phyloP scores from a whole-genome alignment of 2,113 vertebrate genomes.

The Dermatemys mawii region DNA sequence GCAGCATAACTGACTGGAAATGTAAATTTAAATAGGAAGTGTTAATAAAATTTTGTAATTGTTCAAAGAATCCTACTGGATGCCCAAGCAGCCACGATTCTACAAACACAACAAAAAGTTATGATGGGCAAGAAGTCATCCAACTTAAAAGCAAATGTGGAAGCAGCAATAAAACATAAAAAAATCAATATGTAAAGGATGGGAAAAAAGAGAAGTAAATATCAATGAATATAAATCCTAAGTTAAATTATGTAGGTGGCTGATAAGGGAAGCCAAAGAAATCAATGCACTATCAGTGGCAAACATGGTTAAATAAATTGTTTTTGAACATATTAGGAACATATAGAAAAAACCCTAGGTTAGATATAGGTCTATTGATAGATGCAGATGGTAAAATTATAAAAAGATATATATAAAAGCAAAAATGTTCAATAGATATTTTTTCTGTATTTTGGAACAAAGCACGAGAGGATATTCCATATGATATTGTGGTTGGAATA shows the following conservation, averaged over 20 bases:
- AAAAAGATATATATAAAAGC: neutral
- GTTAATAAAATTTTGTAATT: neutral
- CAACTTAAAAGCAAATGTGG: neutral
- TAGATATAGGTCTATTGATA: neutral
- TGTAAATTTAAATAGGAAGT: neutral
- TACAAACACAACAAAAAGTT: neutral
- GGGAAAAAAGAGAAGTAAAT: neutral
- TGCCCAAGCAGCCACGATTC: neutral
- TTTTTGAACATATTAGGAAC: neutral
- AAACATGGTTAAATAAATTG: neutral
- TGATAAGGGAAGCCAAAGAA: neutral
- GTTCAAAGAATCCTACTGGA: neutral
- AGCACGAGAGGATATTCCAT: neutral
- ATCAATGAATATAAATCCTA: neutral
- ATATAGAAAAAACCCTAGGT: neutral
- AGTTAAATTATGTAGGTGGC: neutral
- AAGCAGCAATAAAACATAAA: neutral
- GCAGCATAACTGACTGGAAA: neutral
- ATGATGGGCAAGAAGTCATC: neutral
- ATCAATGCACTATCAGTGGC: neutral
- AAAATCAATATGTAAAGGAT: neutral
- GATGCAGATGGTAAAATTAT: neutral
- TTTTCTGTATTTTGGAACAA: neutral
- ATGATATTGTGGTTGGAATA: neutral
- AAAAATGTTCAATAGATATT: neutral